Percentiles rank a stretch among this genome's conserved stretches.
Evolutionary conservation across 30 jellyfish, hydroid and myxozoan species (phyloP).

Genomic region (Aurelia aurita): DNA sequence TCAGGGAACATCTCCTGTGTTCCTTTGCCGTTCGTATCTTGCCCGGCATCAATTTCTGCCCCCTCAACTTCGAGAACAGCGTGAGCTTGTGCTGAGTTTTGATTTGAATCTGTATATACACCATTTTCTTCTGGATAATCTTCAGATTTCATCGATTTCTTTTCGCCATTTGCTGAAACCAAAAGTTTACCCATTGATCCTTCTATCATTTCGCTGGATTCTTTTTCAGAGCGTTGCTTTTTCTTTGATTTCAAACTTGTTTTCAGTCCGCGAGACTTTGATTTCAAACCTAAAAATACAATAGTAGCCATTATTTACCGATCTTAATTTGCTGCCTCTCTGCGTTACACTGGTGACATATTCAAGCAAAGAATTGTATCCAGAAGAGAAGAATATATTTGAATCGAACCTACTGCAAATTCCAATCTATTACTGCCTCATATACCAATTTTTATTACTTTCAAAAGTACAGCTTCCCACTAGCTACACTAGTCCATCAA

Average conservation of each 20-base stretch:
- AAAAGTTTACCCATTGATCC: conserved; percentile 52
- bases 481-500: too few relatives aligned
- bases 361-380: too few relatives aligned
- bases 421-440: too few relatives aligned
- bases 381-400: too few relatives aligned
- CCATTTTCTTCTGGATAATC: conserved; percentile 44
- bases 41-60: conserved; percentile 36
- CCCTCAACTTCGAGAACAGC: conserved; percentile 69
- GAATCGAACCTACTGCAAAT: too few relatives aligned
- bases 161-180: conserved; percentile 51
- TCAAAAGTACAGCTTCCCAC: too few relatives aligned
- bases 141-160: conserved; percentile 49
- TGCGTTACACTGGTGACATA: too few relatives aligned
- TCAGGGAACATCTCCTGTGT: conserved; percentile 51
- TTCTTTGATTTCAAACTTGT: too few relatives aligned
- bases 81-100: conserved; percentile 22
- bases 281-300: background rate
- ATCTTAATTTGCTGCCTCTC: too few relatives aligned
- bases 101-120: background rate
- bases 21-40: background rate
- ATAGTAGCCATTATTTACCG: too few relatives aligned
- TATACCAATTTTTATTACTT: too few relatives aligned
- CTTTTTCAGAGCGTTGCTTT: conserved; percentile 21
- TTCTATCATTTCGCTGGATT: conserved; percentile 56
- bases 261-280: conserved; percentile 1